A percentile compares a stretch with the other conserved stretches of the same genome.
Conservation (phyloP, 2,888 invertebrate genomes). For the Neria commutata region DNA sequence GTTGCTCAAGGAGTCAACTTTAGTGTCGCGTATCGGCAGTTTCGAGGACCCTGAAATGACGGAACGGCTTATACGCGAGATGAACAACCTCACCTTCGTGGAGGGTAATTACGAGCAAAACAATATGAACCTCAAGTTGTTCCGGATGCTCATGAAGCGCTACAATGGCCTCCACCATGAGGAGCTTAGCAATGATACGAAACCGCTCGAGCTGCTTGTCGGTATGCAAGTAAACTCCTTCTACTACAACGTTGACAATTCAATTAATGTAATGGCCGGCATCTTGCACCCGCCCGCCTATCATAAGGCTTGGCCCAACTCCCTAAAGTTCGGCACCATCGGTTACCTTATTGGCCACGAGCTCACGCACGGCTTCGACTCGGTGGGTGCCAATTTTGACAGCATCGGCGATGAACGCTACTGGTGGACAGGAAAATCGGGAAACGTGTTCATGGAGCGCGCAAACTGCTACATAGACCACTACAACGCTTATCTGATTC, state of each 20-base stretch:
- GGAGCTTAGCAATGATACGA: conserved; percentile 32
- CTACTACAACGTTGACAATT: conserved; percentile 55
- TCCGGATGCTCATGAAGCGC: conserved; percentile 38
- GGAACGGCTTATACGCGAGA: conserved; percentile 40
- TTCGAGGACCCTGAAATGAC: conserved; percentile 36
- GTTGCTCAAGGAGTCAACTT: conserved; percentile 44
- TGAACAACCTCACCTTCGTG: conserved; percentile 37
- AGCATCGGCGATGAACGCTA: conserved; percentile 34
- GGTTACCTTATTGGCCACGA: conserved; percentile 57
- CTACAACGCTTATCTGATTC: conserved; percentile 45
- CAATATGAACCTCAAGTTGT: conserved; percentile 41
- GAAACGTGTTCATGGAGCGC: conserved; percentile 44
- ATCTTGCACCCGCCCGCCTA: conserved; percentile 51
- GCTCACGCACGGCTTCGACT: conserved; percentile 55
- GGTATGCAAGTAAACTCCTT: conserved; percentile 54
- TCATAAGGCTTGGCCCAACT: conserved; percentile 49
- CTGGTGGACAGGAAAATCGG: conserved; percentile 53
- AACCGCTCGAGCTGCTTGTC: conserved; percentile 46
- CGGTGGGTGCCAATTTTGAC: conserved; percentile 44
- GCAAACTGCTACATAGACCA: conserved; percentile 49
- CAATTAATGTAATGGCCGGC: conserved; percentile 55
- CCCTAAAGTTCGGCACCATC: conserved; percentile 52
- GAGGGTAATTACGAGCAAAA: conserved; percentile 41
- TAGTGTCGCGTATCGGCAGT: conserved; percentile 41
- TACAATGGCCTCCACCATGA: conserved; percentile 40